A percentile compares a stretch with the other conserved stretches of the same genome.
These are phyloP conservation scores for Zaprionus gabonicus DNA, from an alignment of 1,140 invertebrate genomes.

Conservation along the genomic window DNA sequence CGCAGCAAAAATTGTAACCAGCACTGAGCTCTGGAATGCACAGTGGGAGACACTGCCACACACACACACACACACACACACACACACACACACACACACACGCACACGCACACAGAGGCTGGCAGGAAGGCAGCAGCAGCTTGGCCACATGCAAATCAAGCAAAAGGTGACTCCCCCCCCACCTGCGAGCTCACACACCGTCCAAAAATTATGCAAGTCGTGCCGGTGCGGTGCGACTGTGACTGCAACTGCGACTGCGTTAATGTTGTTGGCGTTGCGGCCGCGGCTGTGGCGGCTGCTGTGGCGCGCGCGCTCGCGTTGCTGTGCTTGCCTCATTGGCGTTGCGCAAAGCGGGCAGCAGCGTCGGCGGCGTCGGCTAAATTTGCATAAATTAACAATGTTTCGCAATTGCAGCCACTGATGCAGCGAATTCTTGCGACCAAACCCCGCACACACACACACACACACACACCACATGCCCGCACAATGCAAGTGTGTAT, in stretches of 20 bases:
- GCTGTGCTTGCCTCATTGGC: constrained; percentile 68
- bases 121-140: background rate
- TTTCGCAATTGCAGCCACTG: constrained; percentile 80
- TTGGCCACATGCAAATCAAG: constrained; percentile 42
- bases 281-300: constrained; percentile 56
- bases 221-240: constrained; percentile 36
- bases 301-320: constrained; percentile 31
- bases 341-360: constrained; percentile 71
- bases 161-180: constrained; percentile 9
- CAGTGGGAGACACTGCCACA: constrained; percentile 2
- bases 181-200: background rate
- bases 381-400: constrained; percentile 82
- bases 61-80: constrained; percentile 5
- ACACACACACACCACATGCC: background rate
- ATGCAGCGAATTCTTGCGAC: constrained; percentile 75
- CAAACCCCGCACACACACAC: constrained; percentile 6
- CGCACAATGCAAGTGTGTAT: constrained; percentile 23
- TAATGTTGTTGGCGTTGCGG: constrained; percentile 78
- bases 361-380: constrained; percentile 64
- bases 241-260: constrained; percentile 47
- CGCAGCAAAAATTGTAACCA: constrained; percentile 49
- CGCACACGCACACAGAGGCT: no score
- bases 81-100: constrained; percentile 10
- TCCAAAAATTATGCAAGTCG: constrained; percentile 68
- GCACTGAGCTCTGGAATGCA: constrained; percentile 1